Base-by-base conservation (phyloP, 92 coral and sea anemone genomes). In the Metridium senile region DNA sequence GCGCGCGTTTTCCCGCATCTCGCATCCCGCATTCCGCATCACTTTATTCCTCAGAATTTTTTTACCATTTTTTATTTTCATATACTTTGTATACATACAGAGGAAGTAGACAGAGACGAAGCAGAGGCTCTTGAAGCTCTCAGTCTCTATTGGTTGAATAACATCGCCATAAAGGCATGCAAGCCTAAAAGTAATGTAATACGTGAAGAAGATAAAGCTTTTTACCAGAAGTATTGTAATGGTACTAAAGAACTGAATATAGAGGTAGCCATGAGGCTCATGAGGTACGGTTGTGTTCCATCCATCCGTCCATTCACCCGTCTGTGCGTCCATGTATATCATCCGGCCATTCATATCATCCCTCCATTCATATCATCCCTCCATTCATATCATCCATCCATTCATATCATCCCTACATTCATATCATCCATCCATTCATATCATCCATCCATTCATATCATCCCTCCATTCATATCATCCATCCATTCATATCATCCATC, bases 41-140 rank as follows among this genome's bases (percentile, higher is more conserved):
- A n/a, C n/a, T n/a, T n/a, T n/a, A n/a, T n/a, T n/a, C n/a, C n/a
- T n/a, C n/a, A n/a, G n/a, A n/a, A n/a, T n/a, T n/a, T n/a, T n/a
- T n/a, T n/a, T n/a, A n/a, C n/a, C n/a, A n/a, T n/a, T n/a, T n/a
- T n/a, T n/a, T n/a, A n/a, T n/a, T n/a, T n/a, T n/a, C n/a, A n/a
- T 39, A 39, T 39, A n/a, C n/a, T n/a, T n/a, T n/a, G n/a, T n/a
- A n/a, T n/a, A n/a, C n/a, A 69, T 27, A 23, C 72, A 86, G 90
- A 81, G 29, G 91, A 87, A 61, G 88, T 87, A 11, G 85, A 85
- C 57, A 62, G 21, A 45, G 91, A 82, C 18, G 91, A 87, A 31
- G 86, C 87, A 18, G 88, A 87, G 31, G 91, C 91, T 8, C 82
- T 87, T 1, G 76, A 78, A 52, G 91, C 91, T 1, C 91, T 87